Base-by-base conservation (phyloP, 1,140 invertebrate genomes). In the Zaprionus nigranus region DNA sequence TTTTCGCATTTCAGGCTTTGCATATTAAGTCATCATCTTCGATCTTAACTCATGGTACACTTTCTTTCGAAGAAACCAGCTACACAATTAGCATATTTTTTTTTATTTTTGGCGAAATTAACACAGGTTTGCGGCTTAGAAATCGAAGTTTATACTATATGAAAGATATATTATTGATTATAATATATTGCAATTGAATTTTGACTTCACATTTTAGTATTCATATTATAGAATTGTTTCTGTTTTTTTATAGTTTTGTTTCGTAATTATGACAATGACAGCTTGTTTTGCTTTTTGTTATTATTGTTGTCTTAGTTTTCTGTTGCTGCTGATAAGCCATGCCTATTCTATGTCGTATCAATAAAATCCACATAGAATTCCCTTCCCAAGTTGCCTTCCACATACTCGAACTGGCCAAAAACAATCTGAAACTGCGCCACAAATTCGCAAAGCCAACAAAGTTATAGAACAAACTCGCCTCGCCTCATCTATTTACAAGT, bases 361-460 rank as follows among this genome's bases (percentile, higher is more conserved):
- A 49, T 34, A 60, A 63, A 28, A 58, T 63, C 51, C 40, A 56
- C 54, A 63, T 34, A 34, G 30, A 34, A 53, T 43, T 66, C 15
- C 61, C 30, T 60, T 49, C 13, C 30, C 15, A 34, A 43, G 28
- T 34, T 30, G 46, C 13, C 11, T 24, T 51, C 70, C 67, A 69
- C 56, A 75, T 70, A 62, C 70, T 69, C 65, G 57, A 59, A 65
- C 46, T 58, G 65, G 51, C 49, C 70, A 78, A 79, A 81, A 82
- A 57, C 70, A 34, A 54, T 90, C 81, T 76, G 40, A 81, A 88
- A 88, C 84, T 88, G 85, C 84, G 84, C 78, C 78, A 68, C 71
- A 70, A 81, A 79, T 90, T 88, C 54, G 84, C 84, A 84, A 84
- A 88, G 69, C 77, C 75, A 74, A 73, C 84, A 73, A 79, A 68